Percentiles rank a stretch among this genome's conserved stretches.
These are phyloP conservation scores for Cryptus armator DNA, from an alignment of 2,888 invertebrate species.

Conservation along the genomic window DNA sequence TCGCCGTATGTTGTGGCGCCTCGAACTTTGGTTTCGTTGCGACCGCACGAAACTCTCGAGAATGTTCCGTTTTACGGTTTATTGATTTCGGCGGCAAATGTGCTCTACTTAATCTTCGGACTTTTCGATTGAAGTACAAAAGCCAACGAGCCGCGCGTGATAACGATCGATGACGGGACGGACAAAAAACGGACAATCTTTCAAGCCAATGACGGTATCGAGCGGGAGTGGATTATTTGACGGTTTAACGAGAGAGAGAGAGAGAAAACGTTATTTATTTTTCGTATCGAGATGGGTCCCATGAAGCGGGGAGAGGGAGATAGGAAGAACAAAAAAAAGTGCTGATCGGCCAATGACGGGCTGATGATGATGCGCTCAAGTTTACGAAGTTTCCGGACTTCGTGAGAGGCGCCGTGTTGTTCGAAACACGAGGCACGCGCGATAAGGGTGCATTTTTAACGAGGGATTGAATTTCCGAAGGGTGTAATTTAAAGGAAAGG, in stretches of 20 bases:
- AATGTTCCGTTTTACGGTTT: not conserved
- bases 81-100: not conserved
- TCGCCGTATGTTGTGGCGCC: conserved; percentile 5
- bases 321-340: conserved; percentile 18
- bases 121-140: not conserved
- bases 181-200: not conserved
- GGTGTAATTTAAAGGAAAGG: conserved; percentile 16
- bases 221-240: not conserved
- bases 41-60: not conserved
- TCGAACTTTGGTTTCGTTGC: conserved; percentile 22
- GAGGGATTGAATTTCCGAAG: conserved; percentile 26
- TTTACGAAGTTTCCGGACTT: conserved; percentile 35
- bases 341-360: conserved; percentile 10
- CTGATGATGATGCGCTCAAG: conserved; percentile 23
- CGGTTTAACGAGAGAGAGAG: not conserved
- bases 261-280: not conserved
- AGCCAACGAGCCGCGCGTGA: not conserved
- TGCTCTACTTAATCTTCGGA: not conserved
- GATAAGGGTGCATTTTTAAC: conserved; percentile 53
- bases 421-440: conserved; percentile 26
- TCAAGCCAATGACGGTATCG: not conserved
- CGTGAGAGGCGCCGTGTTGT: conserved; percentile 3
- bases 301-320: not conserved
- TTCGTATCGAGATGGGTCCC: no score
- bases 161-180: not conserved